Evolutionary conservation across 2,797 vertebrate species (phyloP).

Genomic region (Neostethus bicornis): DNA sequence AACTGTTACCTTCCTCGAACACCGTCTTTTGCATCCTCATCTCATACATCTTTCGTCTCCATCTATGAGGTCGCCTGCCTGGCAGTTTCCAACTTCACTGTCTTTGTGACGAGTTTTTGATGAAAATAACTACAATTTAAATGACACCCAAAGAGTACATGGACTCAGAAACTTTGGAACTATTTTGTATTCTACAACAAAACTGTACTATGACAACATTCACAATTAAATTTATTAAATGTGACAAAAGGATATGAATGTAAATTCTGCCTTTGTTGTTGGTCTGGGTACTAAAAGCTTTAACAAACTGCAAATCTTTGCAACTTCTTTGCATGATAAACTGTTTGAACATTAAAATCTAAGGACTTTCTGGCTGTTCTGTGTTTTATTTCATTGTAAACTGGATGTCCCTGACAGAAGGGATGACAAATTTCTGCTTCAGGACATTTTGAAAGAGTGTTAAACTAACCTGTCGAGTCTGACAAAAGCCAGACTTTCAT

Average conservation of each 20-base stretch:
- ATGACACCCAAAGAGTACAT: no score
- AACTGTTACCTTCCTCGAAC: no score
- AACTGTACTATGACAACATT: background rate
- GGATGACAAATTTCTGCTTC: constrained; percentile 24
- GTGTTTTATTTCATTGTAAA: constrained; percentile 18
- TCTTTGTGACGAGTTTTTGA: no score
- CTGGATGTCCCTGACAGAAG: constrained; percentile 4
- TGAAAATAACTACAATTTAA: no score
- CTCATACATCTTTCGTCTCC: no score
- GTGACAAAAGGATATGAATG: background rate
- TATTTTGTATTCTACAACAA: background rate
- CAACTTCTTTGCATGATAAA: constrained; percentile 6
- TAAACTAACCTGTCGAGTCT: constrained; percentile 8
- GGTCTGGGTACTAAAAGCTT: background rate
- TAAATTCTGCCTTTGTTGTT: constrained; percentile 9
- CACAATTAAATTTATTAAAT: background rate
- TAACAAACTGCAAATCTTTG: constrained; percentile 1
- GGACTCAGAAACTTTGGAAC: background rate
- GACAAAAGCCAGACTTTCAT: constrained; percentile 45
- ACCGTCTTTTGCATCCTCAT: no score
- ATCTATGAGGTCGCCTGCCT: no score
- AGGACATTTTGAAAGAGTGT: constrained; percentile 13
- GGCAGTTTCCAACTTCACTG: no score
- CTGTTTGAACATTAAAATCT: constrained; percentile 11
- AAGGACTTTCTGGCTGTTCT: constrained; percentile 7